Evolutionary conservation across 2,888 invertebrate genomes (phyloP).

Genomic region (Diplolepis rosae): DNA sequence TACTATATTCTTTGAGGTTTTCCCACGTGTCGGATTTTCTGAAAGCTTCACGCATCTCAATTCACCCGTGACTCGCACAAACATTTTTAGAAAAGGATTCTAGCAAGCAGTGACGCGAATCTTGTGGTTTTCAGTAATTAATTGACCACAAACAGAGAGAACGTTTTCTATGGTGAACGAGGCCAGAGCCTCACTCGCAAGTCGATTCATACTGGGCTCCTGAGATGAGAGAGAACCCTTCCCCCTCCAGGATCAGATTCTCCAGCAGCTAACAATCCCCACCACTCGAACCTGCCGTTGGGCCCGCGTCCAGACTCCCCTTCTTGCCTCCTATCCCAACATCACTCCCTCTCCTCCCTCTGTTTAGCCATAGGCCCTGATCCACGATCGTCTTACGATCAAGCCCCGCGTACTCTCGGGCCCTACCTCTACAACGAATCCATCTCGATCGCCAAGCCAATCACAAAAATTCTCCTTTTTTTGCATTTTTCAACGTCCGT

Average conservation of each 20-base stretch:
- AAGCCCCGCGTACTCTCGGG: not conserved
- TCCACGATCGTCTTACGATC: slow-evolving; percentile 5
- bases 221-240: slow-evolving; percentile 38
- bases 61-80: not conserved
- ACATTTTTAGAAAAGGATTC: not conserved
- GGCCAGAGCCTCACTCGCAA: not conserved
- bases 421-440: slow-evolving; percentile 16
- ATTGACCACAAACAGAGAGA: not conserved
- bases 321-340: slow-evolving; percentile 37
- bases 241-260: slow-evolving; percentile 31
- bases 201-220: not conserved
- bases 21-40: slow-evolving; percentile 2
- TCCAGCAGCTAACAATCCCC: slow-evolving; percentile 43
- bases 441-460: not conserved
- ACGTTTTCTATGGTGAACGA: not conserved
- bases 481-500: slow-evolving; percentile 34
- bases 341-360: slow-evolving; percentile 46
- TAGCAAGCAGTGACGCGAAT: not conserved
- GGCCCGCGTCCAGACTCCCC: slow-evolving; percentile 30
- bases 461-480: not conserved
- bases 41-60: not conserved
- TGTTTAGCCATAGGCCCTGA: not conserved
- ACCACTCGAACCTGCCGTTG: slow-evolving; percentile 40
- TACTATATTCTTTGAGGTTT: slow-evolving; percentile 3
- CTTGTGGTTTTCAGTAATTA: slow-evolving; percentile 3